Base-by-base conservation (phyloP, 2,888 invertebrate species). In the Dolichopus griseipennis region DNA sequence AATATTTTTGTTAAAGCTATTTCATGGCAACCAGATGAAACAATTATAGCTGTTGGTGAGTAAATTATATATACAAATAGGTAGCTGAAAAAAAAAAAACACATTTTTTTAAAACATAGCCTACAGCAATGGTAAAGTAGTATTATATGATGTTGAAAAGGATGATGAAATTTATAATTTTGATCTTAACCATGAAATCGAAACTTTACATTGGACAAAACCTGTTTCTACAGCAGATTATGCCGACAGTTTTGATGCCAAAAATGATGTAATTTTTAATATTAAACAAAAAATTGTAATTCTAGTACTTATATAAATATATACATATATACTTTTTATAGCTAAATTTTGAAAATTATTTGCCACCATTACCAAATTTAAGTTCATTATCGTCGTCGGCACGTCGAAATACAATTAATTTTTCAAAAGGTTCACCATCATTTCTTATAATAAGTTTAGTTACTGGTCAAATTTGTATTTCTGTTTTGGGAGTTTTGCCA, bases 1-100 rank as follows among this genome's bases (percentile, higher is more conserved):
- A 87, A 87, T 75, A 83, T 88, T 21, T 85, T 84, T 61, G 92
- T 94, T 1, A 87, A 86, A 70, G 89, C 90, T 15, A 85, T 97
- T 77, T 89, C 92, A 66, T 97, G 97, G 97, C 86, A 96, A 79
- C 94, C 95, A 9, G 97, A 97, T 85, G 96, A 97, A 73, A 95
- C 95, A 82, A 88, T 95, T 75, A 78, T 88, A 66, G 88, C 88
- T 0, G 79, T 79, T 15, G 82, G 78, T 77, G 70, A 64, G 68
- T 61, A 3, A 1, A 20, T 52, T 8, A 20, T 10, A 37, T 37
- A 37, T 7, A 37, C 37, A 37, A 37, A 37, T 7, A 9, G 15
- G 7, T 9, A 52, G 18, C 18, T 52, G 3, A 6, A 52, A 52
- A 52, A 18, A 18, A 18, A 52, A 18, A 6, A 41, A 9, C 61